phyloP scores from a whole-genome alignment of 2,888 invertebrate species.

The Macrosiphum euphorbiae region DNA sequence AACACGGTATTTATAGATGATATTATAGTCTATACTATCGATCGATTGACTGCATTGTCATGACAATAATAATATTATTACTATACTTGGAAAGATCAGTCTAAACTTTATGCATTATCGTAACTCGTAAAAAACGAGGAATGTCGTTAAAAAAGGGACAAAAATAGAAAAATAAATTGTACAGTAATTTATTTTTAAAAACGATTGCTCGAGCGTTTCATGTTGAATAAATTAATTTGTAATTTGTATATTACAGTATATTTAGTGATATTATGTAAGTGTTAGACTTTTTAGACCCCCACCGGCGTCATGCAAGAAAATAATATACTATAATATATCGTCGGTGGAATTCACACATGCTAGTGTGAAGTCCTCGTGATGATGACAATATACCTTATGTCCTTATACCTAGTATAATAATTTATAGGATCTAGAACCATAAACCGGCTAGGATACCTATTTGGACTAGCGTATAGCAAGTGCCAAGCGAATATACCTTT shows the following conservation, averaged over 20 bases:
- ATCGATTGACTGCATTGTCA: too few species aligned
- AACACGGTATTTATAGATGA: too few species aligned
- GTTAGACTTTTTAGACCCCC: not conserved
- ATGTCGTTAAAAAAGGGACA: too few species aligned
- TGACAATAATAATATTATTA: too few species aligned
- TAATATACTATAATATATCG: not conserved
- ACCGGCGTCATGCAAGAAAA: not conserved
- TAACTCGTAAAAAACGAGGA: too few species aligned
- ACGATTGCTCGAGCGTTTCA: too few species aligned
- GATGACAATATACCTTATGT: not conserved
- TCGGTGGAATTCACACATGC: not conserved
- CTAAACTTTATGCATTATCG: too few species aligned
- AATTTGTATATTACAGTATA: not conserved
- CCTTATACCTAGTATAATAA: not conserved
- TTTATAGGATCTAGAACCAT: not conserved
- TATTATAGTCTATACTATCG: too few species aligned
- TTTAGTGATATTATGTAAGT: not conserved
- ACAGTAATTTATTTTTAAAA: too few species aligned
- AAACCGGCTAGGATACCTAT: not conserved
- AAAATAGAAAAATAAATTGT: too few species aligned
- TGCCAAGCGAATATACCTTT: not conserved
- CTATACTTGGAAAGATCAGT: too few species aligned
- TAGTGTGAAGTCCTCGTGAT: not conserved
- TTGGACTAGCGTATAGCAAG: not conserved
- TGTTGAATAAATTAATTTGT: too few species aligned